Evolutionary conservation across 2,797 vertebrate species (phyloP).

Genomic region (Argyrosomus regius): DNA sequence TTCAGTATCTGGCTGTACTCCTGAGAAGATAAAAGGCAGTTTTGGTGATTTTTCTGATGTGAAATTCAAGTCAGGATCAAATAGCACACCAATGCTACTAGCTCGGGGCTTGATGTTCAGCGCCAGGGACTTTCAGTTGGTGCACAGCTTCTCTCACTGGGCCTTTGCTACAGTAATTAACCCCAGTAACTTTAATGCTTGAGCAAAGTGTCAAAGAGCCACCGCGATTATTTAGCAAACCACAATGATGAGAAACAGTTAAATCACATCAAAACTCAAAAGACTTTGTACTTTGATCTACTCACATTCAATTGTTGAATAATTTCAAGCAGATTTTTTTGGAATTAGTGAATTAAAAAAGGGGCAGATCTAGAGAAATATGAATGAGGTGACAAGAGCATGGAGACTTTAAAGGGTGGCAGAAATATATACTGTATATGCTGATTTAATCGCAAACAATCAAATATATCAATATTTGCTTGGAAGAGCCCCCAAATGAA

Average conservation of each 20-base stretch:
- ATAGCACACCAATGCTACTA: slow-evolving; percentile 50
- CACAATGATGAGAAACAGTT: neutral
- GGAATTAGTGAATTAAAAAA: neutral
- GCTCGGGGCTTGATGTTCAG: slow-evolving; percentile 53
- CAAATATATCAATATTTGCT: too few species aligned
- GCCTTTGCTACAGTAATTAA: slow-evolving; percentile 22
- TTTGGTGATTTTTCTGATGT: slow-evolving; percentile 69
- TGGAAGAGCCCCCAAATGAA: too few species aligned
- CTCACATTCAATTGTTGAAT: neutral
- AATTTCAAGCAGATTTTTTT: neutral
- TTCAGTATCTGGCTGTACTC: slow-evolving; percentile 53
- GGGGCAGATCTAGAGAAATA: too few species aligned
- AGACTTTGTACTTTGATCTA: neutral
- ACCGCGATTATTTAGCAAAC: slow-evolving; percentile 3
- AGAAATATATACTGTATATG: too few species aligned
- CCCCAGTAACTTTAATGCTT: slow-evolving; percentile 24
- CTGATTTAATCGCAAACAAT: too few species aligned
- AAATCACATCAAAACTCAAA: slow-evolving; percentile 10
- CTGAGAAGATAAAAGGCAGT: slow-evolving; percentile 64
- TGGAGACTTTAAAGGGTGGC: too few species aligned
- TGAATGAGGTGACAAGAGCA: neutral
- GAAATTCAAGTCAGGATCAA: slow-evolving; percentile 72
- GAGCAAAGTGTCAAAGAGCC: slow-evolving; percentile 32
- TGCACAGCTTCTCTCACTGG: slow-evolving; percentile 35
- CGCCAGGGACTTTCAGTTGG: slow-evolving; percentile 56